Evolutionary conservation across 2,113 vertebrate genomes (phyloP), one percentile per base, ranked within the genome.

Genomic region (Galeopterus variegatus): DNA sequence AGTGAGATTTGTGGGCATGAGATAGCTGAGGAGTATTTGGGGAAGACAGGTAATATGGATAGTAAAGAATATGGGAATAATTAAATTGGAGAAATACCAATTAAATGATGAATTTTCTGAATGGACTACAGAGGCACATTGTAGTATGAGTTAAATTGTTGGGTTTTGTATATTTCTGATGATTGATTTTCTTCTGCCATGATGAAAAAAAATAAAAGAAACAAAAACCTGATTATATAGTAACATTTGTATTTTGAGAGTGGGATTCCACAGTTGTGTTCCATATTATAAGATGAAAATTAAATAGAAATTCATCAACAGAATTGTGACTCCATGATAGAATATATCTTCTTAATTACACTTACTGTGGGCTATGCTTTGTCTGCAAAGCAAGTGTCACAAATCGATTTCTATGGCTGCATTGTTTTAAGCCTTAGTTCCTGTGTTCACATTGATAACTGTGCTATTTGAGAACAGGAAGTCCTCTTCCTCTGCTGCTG

Each of bases 271-370:
- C 86, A 77, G 64, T 93, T 96, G 89, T 21, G 48, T 76, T 98
- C 97, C 41, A 52, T 81, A 88, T 90, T 97, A 70, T 86, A 98
- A 62, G 67, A 90, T 97, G 96, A 98, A 98, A 98, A 98, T 88
- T 73, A 97, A 96, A 75, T 72, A 45, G 87, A 98, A 96, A 95
- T 56, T 96, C 97, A 97, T 98, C 96, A 96, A 4, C 5, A 33
- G 94, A 95, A 96, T 95, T 97, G 96, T 88, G 87, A 85, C 31
- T 97, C 93, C 77, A 15, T 87, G 88, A 88, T 64, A 82, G 89
- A 95, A 84, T 87, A 45, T 64, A 90, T 90, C 92, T 92, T 62
- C 64, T 94, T 97, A 96, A 97, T 96, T 83, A 77, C 80, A 79
- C 88, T 96, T 97, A 94, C 70, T 14, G 54, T 76, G 93, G 95